Percentiles rank a stretch among this genome's conserved stretches.
These are phyloP conservation scores for Trogon surrucura DNA, from an alignment of 2,113 vertebrate species.

Conservation along the genomic window DNA sequence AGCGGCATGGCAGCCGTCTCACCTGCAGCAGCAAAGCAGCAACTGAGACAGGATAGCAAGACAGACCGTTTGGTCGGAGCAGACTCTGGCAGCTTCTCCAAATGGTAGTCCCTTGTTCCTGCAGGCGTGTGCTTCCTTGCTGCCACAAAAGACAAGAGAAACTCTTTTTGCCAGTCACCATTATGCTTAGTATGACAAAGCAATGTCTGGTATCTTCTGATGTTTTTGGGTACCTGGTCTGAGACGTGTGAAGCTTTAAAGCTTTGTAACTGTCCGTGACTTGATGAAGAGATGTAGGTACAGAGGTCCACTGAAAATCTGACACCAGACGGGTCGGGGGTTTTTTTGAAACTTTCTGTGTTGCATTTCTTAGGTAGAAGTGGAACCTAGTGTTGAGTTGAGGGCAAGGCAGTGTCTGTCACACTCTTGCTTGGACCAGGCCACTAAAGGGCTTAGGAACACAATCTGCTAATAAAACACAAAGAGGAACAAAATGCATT, in stretches of 20 bases:
- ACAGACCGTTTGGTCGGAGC: neutral
- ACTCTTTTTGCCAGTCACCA: neutral
- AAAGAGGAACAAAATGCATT: neutral
- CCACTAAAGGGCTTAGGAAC: neutral
- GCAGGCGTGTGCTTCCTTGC: neutral
- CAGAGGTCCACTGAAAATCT: neutral
- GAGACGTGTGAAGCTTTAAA: neutral
- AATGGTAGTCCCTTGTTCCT: fast-evolving
- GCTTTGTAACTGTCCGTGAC: neutral
- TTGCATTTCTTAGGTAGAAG: neutral
- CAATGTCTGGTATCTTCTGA: neutral
- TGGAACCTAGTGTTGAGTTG: neutral
- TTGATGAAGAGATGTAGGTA: neutral
- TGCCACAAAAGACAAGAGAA: neutral
- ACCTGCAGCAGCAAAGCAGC: neutral
- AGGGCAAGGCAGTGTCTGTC: neutral
- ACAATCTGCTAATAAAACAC: neutral
- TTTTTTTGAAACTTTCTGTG: neutral
- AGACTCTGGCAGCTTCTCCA: neutral
- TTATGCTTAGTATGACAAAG: neutral
- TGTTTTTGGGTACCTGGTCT: neutral
- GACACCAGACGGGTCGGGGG: fast-evolving
- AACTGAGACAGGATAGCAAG: neutral
- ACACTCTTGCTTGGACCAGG: neutral
- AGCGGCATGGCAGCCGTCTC: neutral